These are phyloP conservation scores for Sitodiplosis mosellana DNA, from an alignment of 1,140 invertebrate species.

Conservation along the genomic window DNA sequence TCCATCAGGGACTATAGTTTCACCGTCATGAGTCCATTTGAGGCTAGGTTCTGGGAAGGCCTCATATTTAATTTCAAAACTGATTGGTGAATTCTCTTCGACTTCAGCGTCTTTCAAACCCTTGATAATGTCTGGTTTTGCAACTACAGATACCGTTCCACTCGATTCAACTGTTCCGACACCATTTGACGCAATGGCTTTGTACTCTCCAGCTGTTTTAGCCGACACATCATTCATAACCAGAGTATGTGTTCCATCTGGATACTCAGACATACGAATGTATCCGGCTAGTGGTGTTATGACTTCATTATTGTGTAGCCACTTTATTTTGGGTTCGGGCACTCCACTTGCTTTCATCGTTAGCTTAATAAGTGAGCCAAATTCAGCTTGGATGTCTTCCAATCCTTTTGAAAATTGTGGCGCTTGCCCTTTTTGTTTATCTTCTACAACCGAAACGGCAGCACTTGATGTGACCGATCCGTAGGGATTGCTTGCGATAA, in stretches of 20 bases:
- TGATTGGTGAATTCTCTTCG: slow-evolving; percentile 59
- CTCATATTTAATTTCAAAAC: slow-evolving; percentile 48
- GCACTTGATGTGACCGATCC: background rate
- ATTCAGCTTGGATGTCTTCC: slow-evolving; percentile 40
- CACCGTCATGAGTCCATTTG: slow-evolving; percentile 69
- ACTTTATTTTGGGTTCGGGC: background rate
- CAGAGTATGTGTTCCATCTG: slow-evolving; percentile 54
- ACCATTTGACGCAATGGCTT: slow-evolving; percentile 48
- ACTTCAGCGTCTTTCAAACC: slow-evolving; percentile 71
- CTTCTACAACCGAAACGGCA: background rate
- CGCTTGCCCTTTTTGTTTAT: background rate
- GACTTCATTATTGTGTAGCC: slow-evolving; percentile 56
- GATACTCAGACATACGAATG: slow-evolving; percentile 40
- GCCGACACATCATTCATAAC: slow-evolving; percentile 53
- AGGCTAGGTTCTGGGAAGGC: slow-evolving; percentile 68
- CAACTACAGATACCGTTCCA: slow-evolving; percentile 46
- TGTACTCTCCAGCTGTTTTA: slow-evolving; percentile 62
- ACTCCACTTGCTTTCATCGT: background rate
- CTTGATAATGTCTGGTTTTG: slow-evolving; percentile 41
- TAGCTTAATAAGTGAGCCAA: slow-evolving; percentile 29
- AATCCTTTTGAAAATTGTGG: slow-evolving; percentile 2
- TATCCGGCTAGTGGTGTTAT: slow-evolving; percentile 29
- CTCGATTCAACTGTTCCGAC: slow-evolving; percentile 63
- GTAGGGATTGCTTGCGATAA: slow-evolving; percentile 12
- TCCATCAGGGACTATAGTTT: slow-evolving; percentile 44